A percentile compares a stretch with the other conserved stretches of the same genome.
phyloP scores from a whole-genome alignment of 2,113 vertebrate genomes.

The Centropristis striata region DNA sequence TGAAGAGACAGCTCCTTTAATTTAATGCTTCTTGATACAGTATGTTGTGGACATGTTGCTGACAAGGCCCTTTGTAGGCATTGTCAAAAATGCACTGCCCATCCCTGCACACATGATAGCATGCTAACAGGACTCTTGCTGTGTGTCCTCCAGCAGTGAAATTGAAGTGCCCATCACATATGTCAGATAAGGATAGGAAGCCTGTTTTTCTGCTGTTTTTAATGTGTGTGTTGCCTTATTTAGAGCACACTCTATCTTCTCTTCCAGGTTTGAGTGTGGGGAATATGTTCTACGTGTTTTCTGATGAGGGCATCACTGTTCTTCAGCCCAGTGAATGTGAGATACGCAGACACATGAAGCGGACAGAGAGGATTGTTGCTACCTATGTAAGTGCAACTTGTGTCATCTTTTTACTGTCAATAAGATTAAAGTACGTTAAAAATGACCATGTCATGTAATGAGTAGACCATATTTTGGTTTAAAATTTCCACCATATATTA shows the following conservation, averaged over 20 bases:
- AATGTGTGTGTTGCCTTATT: conserved; percentile 21
- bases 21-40: conserved; percentile 30
- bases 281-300: conserved; percentile 98
- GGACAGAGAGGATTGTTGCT: conserved; percentile 90
- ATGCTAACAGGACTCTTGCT: conserved; percentile 21
- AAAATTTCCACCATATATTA: background rate
- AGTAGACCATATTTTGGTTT: background rate
- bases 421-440: background rate
- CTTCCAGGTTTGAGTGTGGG: conserved; percentile 93
- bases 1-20: background rate
- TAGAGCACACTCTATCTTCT: conserved; percentile 46
- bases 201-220: conserved; percentile 10
- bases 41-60: conserved; percentile 36
- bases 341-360: conserved; percentile 91
- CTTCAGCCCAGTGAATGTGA: conserved; percentile 94
- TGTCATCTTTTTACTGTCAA: background rate
- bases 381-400: conserved; percentile 88
- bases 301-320: conserved; percentile 90
- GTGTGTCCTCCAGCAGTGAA: conserved; percentile 20
- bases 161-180: conserved; percentile 52
- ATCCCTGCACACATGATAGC: conserved; percentile 13
- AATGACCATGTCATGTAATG: conserved; percentile 4
- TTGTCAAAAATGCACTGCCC: conserved; percentile 50
- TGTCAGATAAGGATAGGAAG: conserved; percentile 27
- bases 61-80: conserved; percentile 52